phyloP scores from a whole-genome alignment of 2,888 invertebrate genomes.

The Aphelenchoides bicaudatus region DNA sequence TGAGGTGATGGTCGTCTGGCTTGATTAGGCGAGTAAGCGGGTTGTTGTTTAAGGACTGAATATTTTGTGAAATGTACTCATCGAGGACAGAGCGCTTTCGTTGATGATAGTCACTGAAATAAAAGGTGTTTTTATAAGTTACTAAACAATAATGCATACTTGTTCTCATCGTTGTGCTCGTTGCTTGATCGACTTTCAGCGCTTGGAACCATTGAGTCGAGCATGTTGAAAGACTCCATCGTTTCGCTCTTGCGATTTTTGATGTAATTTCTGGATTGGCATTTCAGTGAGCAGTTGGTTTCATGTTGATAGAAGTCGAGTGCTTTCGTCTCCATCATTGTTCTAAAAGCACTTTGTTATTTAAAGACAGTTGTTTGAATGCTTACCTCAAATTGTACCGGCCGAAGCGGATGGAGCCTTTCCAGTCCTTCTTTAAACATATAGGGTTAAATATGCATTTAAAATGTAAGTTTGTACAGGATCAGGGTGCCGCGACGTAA shows the following conservation, averaged over 20 bases:
- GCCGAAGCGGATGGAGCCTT: conserved; percentile 63
- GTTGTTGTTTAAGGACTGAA: conserved; percentile 27
- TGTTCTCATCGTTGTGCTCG: conserved; percentile 28
- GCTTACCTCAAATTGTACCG: conserved; percentile 51
- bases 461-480: no score
- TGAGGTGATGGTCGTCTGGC: not conserved
- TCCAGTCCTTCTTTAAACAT: conserved; percentile 65
- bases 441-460: no score
- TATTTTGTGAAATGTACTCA: conserved; percentile 36
- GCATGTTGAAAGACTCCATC: conserved; percentile 26
- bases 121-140: not conserved
- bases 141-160: conserved; percentile 20
- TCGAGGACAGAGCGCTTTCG: conserved; percentile 40
- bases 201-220: conserved; percentile 25
- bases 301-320: conserved; percentile 63
- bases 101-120: conserved; percentile 24
- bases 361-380: not conserved
- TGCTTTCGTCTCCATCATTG: conserved; percentile 62
- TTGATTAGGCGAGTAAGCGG: conserved; percentile 16
- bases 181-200: conserved; percentile 15
- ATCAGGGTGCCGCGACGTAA: no score
- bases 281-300: conserved; percentile 62
- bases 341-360: conserved; percentile 43
- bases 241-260: conserved; percentile 34
- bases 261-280: conserved; percentile 56